phyloP scores from a whole-genome alignment of 1,140 invertebrate species.

The Campoletis sonorensis region DNA sequence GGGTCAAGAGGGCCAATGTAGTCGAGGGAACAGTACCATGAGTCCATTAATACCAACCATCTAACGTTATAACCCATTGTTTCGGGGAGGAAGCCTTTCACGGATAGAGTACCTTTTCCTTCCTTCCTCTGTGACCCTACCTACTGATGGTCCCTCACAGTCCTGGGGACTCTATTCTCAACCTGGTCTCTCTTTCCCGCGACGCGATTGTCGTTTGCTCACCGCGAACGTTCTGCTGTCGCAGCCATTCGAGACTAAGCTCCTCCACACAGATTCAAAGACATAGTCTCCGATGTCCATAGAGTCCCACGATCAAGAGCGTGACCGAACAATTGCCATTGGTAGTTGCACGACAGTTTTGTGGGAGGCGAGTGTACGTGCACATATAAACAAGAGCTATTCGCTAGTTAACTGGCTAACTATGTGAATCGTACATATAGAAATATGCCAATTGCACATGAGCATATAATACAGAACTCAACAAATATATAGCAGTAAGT shows the following conservation, averaged over 20 bases:
- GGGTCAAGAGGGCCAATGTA: slow-evolving; percentile 8
- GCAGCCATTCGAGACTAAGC: neutral
- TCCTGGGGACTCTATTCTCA: slow-evolving; percentile 2
- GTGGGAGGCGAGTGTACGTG: neutral
- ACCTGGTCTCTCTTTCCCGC: neutral
- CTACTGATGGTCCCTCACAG: neutral
- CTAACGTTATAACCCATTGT: slow-evolving; percentile 63
- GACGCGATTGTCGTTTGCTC: slow-evolving; percentile 32
- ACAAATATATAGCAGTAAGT: slow-evolving; percentile 39
- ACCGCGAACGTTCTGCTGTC: neutral
- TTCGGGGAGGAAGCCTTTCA: slow-evolving; percentile 6
- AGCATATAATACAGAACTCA: slow-evolving; percentile 13
- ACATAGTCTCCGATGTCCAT: neutral
- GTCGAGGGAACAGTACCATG: slow-evolving; percentile 30
- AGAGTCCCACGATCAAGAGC: slow-evolving; percentile 38
- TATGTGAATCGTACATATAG: slow-evolving; percentile 2
- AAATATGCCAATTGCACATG: neutral
- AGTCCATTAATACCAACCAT: slow-evolving; percentile 61
- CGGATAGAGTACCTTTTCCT: slow-evolving; percentile 29
- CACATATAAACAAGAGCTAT: slow-evolving; percentile 20
- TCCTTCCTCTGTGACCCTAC: neutral
- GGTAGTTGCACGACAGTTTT: slow-evolving; percentile 25
- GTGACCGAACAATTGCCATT: slow-evolving; percentile 46
- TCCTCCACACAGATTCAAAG: slow-evolving; percentile 34
- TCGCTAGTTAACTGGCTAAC: slow-evolving; percentile 16